Evolutionary conservation across 2,797 vertebrate species (phyloP), one percentile per base, ranked within the genome.

Genomic region (Sebastes elongatus): DNA sequence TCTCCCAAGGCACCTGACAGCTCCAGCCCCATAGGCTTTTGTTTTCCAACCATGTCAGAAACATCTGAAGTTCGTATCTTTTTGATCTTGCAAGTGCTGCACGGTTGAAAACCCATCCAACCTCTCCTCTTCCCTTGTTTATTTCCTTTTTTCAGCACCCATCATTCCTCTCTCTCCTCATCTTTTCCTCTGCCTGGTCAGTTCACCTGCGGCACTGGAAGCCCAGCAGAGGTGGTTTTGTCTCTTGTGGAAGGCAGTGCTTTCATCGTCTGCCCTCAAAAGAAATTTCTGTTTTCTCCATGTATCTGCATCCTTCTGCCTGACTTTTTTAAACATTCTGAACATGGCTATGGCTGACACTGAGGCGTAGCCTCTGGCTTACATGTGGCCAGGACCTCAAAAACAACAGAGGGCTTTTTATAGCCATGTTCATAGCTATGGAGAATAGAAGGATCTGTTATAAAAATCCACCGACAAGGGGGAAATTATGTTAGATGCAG

Each of bases 231-330:
- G 70, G 65, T 75, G 82, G 53, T 74, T 90, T 84, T 82, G 68
- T 84, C 38, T 88, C 57, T 33, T 59, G 49, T 59, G 64, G 78
- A 81, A 84, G 65, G 32, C 60, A 83, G 63, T 16, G 66, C 88
- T 89, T 92, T 93, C 69, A 89, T 84, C 82, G 52, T 52, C 33
- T 68, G 72, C 71, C 77, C 78, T 87, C 62, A 52, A 76, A 81
- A 60, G 66, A 55, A 81, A 80, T 68, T 75, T 71, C 53, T 61
- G 38, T 74, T 78, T 84, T 66, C 57, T 70, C 76, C 38, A 65
- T 78, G 23, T 65, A 73, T 90, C 81, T 86, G 64, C 71, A 84
- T 82, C 73, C 52, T 32, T 85, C 63, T 83, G 28, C 69, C 61
- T 59, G 30, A 78, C 46, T 74, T 59, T 70, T 71, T 73, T 30